Base-by-base conservation (phyloP, 1,140 invertebrate species). In the Penaeus vannamei region DNA sequence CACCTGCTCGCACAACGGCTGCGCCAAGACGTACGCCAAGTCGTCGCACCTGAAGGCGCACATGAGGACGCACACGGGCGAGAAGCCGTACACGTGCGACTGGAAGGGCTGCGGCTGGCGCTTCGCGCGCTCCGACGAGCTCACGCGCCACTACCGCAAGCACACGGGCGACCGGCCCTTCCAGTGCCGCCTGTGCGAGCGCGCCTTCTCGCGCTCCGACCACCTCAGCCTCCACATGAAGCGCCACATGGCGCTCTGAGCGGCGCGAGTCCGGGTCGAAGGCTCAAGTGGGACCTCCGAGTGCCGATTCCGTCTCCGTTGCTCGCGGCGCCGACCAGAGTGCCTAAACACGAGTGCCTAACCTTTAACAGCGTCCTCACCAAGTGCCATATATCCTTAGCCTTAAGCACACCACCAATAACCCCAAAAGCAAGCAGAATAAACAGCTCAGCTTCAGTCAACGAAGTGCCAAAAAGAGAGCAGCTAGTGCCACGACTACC, bases 171-270 rank as follows among this genome's bases (percentile, higher is more conserved):
- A 76, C 72, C 22, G 72, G 17, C 72, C 72, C 72, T 76, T 76
- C 29, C 72, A 76, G 72, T 76, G 72, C 72, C 93, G 72, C 26
- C 26, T 76, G n/a, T 99, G 98, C 93, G 97, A 98, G 93, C 94
- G 98, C 20, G 97, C 97, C 20, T 99, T 99, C 93, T 98, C 98
- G 20, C 94, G 98, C 60, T 98, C 97, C 90, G 98, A 99, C 94
- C 98, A 99, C 94, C 94, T 99, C 91, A 98, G 98, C 22, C 94
- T 99, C 77, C 98, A 99, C 94, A 98, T 98, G 97, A 99, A 99
- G 93, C 94, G 98, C 77, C 98, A 99, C 93, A 94, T 97, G 92
- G 97, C 97, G 72, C 72, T 76, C 29, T 76, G 42, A 76, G 72
- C 1, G 53, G 14, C 53, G 17, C 53, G 53, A 53, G 53, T 53